Conservation (phyloP, 2,113 vertebrate species). For the Micromys minutus region DNA sequence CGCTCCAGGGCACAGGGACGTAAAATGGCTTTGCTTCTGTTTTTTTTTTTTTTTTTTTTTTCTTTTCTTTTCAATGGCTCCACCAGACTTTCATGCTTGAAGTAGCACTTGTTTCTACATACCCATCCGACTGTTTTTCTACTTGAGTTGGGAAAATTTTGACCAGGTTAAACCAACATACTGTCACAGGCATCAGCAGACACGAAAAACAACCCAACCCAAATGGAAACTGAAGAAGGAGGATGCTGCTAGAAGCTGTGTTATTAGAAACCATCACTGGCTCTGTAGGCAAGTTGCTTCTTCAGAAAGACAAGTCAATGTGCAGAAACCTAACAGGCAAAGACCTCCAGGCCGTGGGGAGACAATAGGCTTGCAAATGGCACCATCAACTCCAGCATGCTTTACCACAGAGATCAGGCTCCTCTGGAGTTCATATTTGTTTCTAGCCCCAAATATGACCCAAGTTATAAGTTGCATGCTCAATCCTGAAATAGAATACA, state of each 20-base stretch:
- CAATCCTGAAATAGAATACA: not conserved
- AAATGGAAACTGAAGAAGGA: not conserved
- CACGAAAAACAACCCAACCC: not conserved
- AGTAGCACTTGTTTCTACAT: slow-evolving; percentile 63
- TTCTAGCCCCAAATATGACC: slow-evolving; percentile 37
- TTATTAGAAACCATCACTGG: slow-evolving; percentile 55
- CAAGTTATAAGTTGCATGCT: not conserved
- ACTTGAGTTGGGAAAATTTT: slow-evolving; percentile 53
- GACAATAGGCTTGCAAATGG: slow-evolving; percentile 43
- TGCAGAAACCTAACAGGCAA: not conserved
- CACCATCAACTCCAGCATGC: not conserved
- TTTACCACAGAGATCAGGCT: slow-evolving; percentile 28
- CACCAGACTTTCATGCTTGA: slow-evolving; percentile 58
- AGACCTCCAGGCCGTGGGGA: not conserved
- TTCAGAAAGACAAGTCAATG: slow-evolving; percentile 23
- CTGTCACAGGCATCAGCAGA: slow-evolving; percentile 59
- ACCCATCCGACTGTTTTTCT: slow-evolving; percentile 59
- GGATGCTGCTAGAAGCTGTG: not conserved
- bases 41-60: slow-evolving; percentile 63
- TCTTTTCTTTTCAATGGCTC: slow-evolving; percentile 47
- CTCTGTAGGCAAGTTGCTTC: slow-evolving; percentile 23
- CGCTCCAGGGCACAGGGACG: not conserved
- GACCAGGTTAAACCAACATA: slow-evolving; percentile 72
- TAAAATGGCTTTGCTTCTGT: slow-evolving; percentile 47
- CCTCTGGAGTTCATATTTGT: slow-evolving; percentile 27